Percentiles rank a stretch among this genome's conserved stretches.
phyloP scores from a whole-genome alignment of 2,797 vertebrate genomes.

The Liparis tanakae region DNA sequence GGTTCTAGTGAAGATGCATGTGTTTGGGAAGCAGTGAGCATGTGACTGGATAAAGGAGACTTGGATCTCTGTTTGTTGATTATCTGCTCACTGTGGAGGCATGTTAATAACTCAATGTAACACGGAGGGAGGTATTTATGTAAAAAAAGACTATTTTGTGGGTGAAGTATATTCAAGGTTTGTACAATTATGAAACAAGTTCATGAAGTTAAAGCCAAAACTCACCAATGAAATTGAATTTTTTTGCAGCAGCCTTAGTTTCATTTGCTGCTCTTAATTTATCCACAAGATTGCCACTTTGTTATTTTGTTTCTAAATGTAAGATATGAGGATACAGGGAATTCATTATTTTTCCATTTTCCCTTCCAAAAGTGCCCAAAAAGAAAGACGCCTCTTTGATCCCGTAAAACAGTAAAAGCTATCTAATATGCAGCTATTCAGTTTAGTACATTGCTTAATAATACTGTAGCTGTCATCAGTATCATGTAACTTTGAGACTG shows the following conservation, averaged over 20 bases:
- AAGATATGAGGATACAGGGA: constrained; percentile 5
- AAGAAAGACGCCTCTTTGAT: constrained; percentile 17
- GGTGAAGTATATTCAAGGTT: not conserved
- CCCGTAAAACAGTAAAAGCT: not conserved
- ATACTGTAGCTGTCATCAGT: constrained; percentile 8
- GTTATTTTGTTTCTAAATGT: not conserved
- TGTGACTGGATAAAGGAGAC: not conserved
- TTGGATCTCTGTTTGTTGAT: not conserved
- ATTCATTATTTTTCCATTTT: not conserved
- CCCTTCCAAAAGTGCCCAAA: constrained; percentile 9
- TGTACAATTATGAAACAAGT: not conserved
- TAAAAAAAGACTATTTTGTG: not conserved
- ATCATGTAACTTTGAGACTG: constrained; percentile 11
- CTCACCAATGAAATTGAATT: not conserved
- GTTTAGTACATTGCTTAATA: constrained; percentile 7
- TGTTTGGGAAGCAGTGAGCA: constrained; percentile 2
- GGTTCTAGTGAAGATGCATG: not conserved
- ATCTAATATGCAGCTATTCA: constrained; percentile 22
- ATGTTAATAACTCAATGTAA: not conserved
- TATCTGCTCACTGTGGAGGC: not conserved
- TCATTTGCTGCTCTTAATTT: constrained; percentile 2
- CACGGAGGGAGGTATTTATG: not conserved
- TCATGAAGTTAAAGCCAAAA: not conserved
- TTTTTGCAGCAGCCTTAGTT: not conserved
- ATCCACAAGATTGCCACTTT: not conserved